Percentiles rank a stretch among this genome's conserved stretches.
phyloP scores from a whole-genome alignment of 2,888 invertebrate species.

The Sycophila texana region DNA sequence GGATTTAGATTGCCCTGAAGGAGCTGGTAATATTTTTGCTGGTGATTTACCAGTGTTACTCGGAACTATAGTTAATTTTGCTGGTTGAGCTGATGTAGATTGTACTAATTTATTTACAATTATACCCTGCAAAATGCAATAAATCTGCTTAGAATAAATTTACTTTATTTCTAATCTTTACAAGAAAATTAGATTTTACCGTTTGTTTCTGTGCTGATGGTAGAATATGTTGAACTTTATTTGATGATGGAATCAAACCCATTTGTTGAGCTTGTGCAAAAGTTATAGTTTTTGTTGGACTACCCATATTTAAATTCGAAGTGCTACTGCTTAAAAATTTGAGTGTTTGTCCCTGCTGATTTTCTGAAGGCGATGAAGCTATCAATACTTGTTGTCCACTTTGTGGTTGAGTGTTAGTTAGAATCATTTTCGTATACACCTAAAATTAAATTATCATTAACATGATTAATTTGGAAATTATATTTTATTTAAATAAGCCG shows the following conservation, averaged over 20 bases:
- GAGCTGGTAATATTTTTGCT: slow-evolving; percentile 83
- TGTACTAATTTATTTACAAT: slow-evolving; percentile 77
- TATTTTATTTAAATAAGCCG: neutral
- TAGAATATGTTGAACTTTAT: slow-evolving; percentile 76
- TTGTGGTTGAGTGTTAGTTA: slow-evolving; percentile 71
- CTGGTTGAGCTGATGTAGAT: slow-evolving; percentile 69
- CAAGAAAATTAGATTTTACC: slow-evolving; percentile 25
- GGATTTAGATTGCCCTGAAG: slow-evolving; percentile 70
- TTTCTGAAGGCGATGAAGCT: slow-evolving; percentile 69
- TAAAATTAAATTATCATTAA: slow-evolving; percentile 5
- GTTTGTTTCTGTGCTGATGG: slow-evolving; percentile 71
- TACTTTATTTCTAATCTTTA: slow-evolving; percentile 54
- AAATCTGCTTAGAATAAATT: slow-evolving; percentile 27
- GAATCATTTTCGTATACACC: slow-evolving; percentile 72
- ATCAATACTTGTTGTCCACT: slow-evolving; percentile 72
- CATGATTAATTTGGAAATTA: neutral
- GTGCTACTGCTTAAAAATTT: slow-evolving; percentile 70
- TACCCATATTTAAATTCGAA: slow-evolving; percentile 66
- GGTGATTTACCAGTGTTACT: slow-evolving; percentile 80
- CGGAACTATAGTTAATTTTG: slow-evolving; percentile 75
- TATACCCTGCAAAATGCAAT: slow-evolving; percentile 69
- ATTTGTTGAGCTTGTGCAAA: slow-evolving; percentile 82
- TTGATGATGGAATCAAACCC: slow-evolving; percentile 77
- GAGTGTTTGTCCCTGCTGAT: slow-evolving; percentile 68
- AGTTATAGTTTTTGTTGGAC: slow-evolving; percentile 80